Evolutionary conservation across 2,113 vertebrate genomes (phyloP).

Genomic region (Rhizomys pruinosus): DNA sequence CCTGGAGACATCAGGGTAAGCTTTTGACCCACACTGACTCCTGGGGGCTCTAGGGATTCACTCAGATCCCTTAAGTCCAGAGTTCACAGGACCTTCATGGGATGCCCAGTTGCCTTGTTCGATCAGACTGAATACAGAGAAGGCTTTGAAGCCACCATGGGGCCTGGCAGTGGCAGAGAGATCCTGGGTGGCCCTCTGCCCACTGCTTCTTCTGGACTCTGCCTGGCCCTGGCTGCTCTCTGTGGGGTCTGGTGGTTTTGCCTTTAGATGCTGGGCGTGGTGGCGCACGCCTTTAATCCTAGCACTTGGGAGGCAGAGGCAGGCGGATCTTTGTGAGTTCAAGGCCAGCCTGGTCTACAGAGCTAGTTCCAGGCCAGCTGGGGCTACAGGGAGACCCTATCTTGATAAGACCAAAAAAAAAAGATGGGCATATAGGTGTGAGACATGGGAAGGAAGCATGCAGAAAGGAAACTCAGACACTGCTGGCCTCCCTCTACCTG

Average conservation of each 20-base stretch:
- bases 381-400: no score
- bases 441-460: not conserved
- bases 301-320: no score
- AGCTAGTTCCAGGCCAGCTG: no score
- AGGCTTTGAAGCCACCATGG: not conserved
- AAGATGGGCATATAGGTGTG: not conserved
- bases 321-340: no score
- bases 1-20: slow-evolving; percentile 92
- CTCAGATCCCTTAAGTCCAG: not conserved
- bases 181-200: not conserved
- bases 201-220: not conserved
- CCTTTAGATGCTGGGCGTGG: no score
- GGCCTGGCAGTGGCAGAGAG: not conserved
- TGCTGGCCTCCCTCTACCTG: not conserved
- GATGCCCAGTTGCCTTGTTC: not conserved
- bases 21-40: not conserved
- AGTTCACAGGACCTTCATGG: not conserved
- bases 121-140: not conserved
- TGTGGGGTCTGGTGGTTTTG: not conserved
- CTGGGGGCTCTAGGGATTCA: not conserved
- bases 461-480: not conserved
- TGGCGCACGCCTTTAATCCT: no score
- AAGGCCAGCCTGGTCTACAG: no score
- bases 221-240: not conserved
- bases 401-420: no score